Base-by-base conservation (phyloP, 2,113 vertebrate genomes). In the Rostratula benghalensis region DNA sequence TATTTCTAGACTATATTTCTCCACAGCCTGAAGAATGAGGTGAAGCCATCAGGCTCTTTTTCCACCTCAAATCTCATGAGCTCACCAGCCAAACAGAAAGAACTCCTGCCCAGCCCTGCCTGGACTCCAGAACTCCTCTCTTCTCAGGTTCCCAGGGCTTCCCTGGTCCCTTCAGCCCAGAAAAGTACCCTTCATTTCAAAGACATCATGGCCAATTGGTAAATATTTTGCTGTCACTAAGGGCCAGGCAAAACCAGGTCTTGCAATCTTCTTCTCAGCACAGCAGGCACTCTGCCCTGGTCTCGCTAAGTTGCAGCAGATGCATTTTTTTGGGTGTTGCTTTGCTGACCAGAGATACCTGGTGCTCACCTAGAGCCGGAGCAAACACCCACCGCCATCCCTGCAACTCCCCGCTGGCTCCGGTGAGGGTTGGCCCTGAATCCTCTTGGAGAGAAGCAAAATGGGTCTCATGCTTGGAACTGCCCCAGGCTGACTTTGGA, bases 341-440 rank as follows among this genome's bases (percentile, higher is more conserved):
- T 82, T 53, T 75, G 41, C 48, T 74, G 30, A 41, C 14, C 51
- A 81, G 27, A 43, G 0, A 3, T 30, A 31, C 50, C 22, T 31
- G 54, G 13, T 7, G 20, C 37, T 92, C 23, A 27, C 13, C 19
- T 74, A 59, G 30, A 45, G 51, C 22, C 1, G 1, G 19, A 94
- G 73, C 24, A 45, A 83, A 75, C 3, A 22, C 7, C 9, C 33
- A 31, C 4, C 0, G 2, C 23, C 3, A 1, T 19, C 48, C n/a
- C 21, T 28, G 15, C 1, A 2, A 23, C n/a, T 68, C 21, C 14
- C 4, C 2, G 0, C 27, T 8, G 8, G 45, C 37, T 57, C 30
- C 4, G 3, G 13, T 0, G 0, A 74, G 30, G 3, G 31, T 83
- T 60, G 13, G 37, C 14, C 46, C 45, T 3, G 1, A 8, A 2